Evolutionary conservation across 1,140 invertebrate species (phyloP).

Genomic region (Ceratosolen fusciceps): DNA sequence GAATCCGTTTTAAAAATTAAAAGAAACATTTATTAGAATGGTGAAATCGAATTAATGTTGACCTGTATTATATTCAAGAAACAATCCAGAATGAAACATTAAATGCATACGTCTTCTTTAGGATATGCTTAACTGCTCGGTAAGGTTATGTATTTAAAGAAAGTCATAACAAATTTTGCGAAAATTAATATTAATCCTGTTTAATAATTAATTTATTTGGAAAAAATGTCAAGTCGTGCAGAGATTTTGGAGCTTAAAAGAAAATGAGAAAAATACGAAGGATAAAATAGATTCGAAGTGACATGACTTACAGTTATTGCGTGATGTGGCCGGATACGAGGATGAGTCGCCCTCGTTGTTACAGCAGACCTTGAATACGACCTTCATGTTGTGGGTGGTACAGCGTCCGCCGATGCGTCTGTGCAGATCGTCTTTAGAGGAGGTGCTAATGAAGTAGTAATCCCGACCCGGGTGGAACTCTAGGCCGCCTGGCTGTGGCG

Average conservation of each 20-base stretch:
- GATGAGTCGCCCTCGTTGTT: slow-evolving; percentile 69
- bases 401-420: slow-evolving; percentile 91
- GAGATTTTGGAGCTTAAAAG: no score
- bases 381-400: slow-evolving; percentile 94
- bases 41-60: neutral
- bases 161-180: neutral
- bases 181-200: no score
- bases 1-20: neutral
- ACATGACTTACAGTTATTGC: slow-evolving; percentile 68
- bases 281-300: neutral
- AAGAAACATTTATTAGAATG: neutral
- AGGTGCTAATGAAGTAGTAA: slow-evolving; percentile 97
- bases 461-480: slow-evolving; percentile 95
- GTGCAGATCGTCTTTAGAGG: slow-evolving; percentile 91
- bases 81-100: neutral
- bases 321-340: slow-evolving; percentile 66
- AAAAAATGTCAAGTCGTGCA: no score
- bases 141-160: neutral
- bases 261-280: no score
- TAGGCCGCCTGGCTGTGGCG: slow-evolving; percentile 92
- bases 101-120: neutral
- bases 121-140: neutral
- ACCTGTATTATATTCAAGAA: neutral
- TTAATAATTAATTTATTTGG: no score
- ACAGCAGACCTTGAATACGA: slow-evolving; percentile 95